Percentiles rank a stretch among this genome's conserved stretches.
phyloP scores from a whole-genome alignment of 2,113 vertebrate genomes.

The Aldabrachelys gigantea region DNA sequence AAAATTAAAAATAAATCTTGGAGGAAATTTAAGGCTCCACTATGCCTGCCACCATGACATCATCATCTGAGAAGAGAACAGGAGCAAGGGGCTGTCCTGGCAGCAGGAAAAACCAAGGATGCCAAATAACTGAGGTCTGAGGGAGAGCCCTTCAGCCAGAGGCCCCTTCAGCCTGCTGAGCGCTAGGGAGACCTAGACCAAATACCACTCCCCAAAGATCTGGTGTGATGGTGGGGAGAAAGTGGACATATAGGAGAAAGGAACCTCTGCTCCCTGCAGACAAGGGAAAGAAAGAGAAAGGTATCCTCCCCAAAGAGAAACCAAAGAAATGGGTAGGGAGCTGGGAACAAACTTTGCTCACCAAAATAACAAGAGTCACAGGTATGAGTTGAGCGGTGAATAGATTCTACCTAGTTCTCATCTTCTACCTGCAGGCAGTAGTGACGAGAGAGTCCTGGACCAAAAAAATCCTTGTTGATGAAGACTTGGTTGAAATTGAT shows the following conservation, averaged over 20 bases:
- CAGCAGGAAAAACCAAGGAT: background rate
- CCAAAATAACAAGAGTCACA: background rate
- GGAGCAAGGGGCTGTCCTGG: background rate
- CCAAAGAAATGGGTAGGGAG: background rate
- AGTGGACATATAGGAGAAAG: background rate
- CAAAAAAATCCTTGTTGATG: background rate
- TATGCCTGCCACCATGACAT: background rate
- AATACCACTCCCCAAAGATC: background rate
- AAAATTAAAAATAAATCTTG: background rate
- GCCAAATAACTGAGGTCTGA: background rate
- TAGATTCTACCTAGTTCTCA: background rate
- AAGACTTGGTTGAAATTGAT: background rate
- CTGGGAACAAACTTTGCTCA: background rate
- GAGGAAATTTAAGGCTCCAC: background rate
- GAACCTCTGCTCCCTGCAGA: background rate
- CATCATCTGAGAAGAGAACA: background rate
- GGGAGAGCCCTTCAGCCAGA: background rate
- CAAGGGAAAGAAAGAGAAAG: background rate
- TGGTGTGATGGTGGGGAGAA: background rate
- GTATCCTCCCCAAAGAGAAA: too few relatives aligned
- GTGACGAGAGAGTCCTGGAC: background rate
- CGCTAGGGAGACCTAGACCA: background rate
- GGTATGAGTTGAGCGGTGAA: background rate
- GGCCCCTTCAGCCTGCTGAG: background rate
- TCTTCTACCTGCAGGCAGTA: background rate